A percentile compares a stretch with the other conserved stretches of the same genome.
phyloP scores from a whole-genome alignment of 2,113 vertebrate species.

The Rattus norvegicus region DNA sequence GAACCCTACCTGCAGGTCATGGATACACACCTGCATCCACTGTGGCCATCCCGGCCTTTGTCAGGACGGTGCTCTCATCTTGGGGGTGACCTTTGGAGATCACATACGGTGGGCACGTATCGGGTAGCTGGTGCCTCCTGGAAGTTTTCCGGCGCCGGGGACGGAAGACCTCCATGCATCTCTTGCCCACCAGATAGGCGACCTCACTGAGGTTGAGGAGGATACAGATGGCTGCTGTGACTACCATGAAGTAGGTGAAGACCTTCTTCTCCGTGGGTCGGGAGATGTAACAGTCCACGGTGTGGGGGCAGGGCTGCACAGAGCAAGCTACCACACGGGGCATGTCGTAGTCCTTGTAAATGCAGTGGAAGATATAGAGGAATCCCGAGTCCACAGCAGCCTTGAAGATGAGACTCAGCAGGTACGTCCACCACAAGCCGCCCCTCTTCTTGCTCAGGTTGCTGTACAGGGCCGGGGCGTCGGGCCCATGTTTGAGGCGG shows the following conservation, averaged over 20 bases:
- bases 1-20: not conserved
- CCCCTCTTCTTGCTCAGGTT: slow-evolving; percentile 80
- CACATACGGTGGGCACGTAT: slow-evolving; percentile 4
- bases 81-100: slow-evolving; percentile 40
- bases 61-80: slow-evolving; percentile 31
- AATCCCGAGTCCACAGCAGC: slow-evolving; percentile 88
- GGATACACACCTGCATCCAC: slow-evolving; percentile 56
- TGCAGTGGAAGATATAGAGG: slow-evolving; percentile 90
- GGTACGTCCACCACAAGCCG: slow-evolving; percentile 83
- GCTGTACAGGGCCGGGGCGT: slow-evolving; percentile 75
- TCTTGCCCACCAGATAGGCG: slow-evolving; percentile 89
- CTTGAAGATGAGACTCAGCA: slow-evolving; percentile 92
- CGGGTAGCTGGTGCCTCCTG: not conserved
- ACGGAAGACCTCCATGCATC: slow-evolving; percentile 63
- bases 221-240: slow-evolving; percentile 90
- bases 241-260: slow-evolving; percentile 94
- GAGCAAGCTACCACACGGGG: slow-evolving; percentile 90
- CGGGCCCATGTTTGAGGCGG: slow-evolving; percentile 82
- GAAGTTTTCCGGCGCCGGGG: not conserved
- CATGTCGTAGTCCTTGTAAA: slow-evolving; percentile 91
- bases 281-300: slow-evolving; percentile 92
- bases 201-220: slow-evolving; percentile 92
- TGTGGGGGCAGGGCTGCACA: slow-evolving; percentile 88
- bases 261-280: slow-evolving; percentile 93
- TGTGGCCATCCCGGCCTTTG: not conserved